phyloP scores from a whole-genome alignment of 2,113 vertebrate genomes.

The Narcine bancroftii region DNA sequence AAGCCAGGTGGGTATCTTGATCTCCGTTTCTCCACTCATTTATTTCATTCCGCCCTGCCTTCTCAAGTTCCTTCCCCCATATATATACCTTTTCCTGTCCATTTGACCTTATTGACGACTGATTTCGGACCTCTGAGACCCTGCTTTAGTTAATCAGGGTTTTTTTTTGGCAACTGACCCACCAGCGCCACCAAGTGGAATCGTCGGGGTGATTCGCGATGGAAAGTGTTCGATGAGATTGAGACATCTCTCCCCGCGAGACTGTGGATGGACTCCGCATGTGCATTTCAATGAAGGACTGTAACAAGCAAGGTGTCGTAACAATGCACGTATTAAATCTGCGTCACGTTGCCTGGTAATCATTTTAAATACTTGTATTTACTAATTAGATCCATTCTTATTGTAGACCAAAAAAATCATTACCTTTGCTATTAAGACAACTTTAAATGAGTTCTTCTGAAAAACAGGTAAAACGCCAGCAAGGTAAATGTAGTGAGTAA shows the following conservation, averaged over 20 bases:
- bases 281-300: not conserved
- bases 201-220: not conserved
- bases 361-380: too few species aligned
- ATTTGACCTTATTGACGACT: not conserved
- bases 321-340: not conserved
- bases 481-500: too few species aligned
- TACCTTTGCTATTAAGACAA: not conserved
- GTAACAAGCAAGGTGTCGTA: not conserved
- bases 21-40: not conserved
- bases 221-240: not conserved
- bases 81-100: not conserved
- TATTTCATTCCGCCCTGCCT: not conserved
- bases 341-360: too few species aligned
- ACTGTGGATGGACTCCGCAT: not conserved
- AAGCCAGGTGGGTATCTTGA: constrained; percentile 37
- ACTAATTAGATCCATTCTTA: not conserved
- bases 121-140: not conserved
- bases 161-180: constrained; percentile 8
- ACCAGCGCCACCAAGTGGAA: constrained; percentile 21
- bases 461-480: too few species aligned
- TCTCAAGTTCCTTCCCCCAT: constrained; percentile 11
- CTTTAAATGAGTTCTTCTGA: not conserved
- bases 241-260: not conserved
- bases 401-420: too few species aligned
- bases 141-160: too few species aligned